These are phyloP conservation scores for Xenops minutus DNA, from an alignment of 2,797 vertebrate genomes.

Conservation along the genomic window DNA sequence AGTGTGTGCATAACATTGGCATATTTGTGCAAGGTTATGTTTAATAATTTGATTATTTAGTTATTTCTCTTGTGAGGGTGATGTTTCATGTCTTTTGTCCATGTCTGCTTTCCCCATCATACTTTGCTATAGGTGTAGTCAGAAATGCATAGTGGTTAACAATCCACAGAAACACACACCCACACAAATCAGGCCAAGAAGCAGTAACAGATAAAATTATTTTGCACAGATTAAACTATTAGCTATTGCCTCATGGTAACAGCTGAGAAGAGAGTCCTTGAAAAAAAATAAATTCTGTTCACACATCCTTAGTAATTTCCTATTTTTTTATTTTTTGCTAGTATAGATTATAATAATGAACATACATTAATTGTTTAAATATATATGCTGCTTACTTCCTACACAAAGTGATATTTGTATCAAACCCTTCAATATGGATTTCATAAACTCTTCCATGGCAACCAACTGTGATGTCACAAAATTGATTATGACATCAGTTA, in stretches of 20 bases:
- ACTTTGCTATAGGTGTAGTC: background rate
- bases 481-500: constrained; percentile 17
- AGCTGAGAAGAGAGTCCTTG: background rate
- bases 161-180: background rate
- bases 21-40: background rate
- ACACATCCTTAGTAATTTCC: background rate
- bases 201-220: background rate
- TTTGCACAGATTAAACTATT: background rate
- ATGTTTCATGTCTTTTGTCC: background rate
- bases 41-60: background rate
- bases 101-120: background rate
- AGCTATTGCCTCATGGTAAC: background rate
- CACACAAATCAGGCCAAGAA: background rate
- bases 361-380: background rate
- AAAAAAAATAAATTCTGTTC: background rate
- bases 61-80: background rate
- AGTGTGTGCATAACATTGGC: background rate
- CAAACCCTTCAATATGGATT: background rate
- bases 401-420: background rate
- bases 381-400: background rate
- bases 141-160: background rate
- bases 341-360: background rate
- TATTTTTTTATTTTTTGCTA: background rate
- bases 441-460: background rate
- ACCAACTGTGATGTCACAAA: constrained; percentile 24